A percentile compares a stretch with the other conserved stretches of the same genome.
Evolutionary conservation across 2,888 invertebrate species (phyloP).

Genomic region (Teinopalpus imperialis): DNA sequence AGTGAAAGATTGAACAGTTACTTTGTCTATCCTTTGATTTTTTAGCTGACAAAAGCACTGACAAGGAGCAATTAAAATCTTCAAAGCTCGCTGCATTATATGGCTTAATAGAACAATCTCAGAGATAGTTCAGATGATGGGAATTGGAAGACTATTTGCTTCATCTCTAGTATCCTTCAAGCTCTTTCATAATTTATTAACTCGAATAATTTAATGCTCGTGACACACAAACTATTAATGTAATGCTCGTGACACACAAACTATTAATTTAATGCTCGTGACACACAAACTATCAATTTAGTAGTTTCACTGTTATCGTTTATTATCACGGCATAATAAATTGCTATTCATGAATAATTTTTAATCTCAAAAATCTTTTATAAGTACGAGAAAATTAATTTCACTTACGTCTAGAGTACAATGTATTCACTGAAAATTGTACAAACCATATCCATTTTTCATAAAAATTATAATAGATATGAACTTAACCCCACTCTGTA

Average conservation of each 20-base stretch:
- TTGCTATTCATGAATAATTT: not conserved
- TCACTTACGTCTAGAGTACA: too few relatives aligned
- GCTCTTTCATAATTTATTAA: conserved; percentile 35
- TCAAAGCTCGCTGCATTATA: conserved; percentile 26
- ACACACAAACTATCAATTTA: conserved; percentile 21
- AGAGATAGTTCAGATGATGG: conserved; percentile 33
- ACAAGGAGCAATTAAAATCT: conserved; percentile 36
- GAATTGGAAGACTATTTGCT: conserved; percentile 30
- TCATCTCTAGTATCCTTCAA: conserved; percentile 30
- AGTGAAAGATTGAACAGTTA: not conserved
- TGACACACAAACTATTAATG: too few relatives aligned
- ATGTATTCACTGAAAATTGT: too few relatives aligned
- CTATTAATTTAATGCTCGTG: too few relatives aligned
- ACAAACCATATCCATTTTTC: too few relatives aligned
- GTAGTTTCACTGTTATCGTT: conserved; percentile 3
- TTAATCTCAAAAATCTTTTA: too few relatives aligned
- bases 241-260: too few relatives aligned
- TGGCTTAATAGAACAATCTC: conserved; percentile 29
- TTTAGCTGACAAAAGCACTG: conserved; percentile 27
- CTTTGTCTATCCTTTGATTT: conserved; percentile 7
- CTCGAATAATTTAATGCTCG: conserved; percentile 26
- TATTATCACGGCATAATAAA: conserved; percentile 5
- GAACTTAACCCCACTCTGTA: too few relatives aligned
- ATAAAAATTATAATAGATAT: too few relatives aligned
- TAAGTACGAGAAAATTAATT: too few relatives aligned